Evolutionary conservation across 2,797 vertebrate genomes (phyloP).

Genomic region (Sebastes taczanowskii): DNA sequence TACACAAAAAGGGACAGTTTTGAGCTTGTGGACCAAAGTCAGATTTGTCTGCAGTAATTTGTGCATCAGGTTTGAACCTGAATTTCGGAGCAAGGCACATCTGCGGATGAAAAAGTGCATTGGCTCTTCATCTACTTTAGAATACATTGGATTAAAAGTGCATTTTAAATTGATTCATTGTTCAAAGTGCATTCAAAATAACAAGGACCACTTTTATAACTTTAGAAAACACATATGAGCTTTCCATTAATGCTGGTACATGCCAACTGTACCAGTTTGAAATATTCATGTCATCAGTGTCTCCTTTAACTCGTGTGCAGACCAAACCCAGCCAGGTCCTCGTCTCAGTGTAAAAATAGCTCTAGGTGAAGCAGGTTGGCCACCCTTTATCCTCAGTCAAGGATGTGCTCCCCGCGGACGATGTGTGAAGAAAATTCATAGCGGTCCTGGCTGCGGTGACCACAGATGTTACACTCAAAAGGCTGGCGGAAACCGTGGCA

Average conservation of each 20-base stretch:
- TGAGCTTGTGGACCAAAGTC: conserved; percentile 43
- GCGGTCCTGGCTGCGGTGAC: conserved; percentile 96
- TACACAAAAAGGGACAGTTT: conserved; percentile 47
- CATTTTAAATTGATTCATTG: conserved; percentile 43
- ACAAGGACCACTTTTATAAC: neutral
- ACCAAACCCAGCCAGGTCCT: conserved; percentile 81
- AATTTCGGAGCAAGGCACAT: conserved; percentile 82
- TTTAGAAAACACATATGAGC: conserved; percentile 16
- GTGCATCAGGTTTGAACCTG: conserved; percentile 59
- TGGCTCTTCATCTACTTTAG: conserved; percentile 54
- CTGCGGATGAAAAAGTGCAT: conserved; percentile 75
- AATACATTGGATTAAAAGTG: conserved; percentile 71
- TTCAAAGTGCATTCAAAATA: conserved; percentile 61
- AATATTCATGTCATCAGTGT: conserved; percentile 29
- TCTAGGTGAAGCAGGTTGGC: conserved; percentile 33
- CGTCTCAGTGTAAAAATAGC: conserved; percentile 62
- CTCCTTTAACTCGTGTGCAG: conserved; percentile 69
- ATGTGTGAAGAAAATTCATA: conserved; percentile 99
- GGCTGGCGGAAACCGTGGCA: conserved; percentile 98
- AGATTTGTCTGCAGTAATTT: conserved; percentile 53
- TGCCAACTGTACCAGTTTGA: conserved; percentile 44
- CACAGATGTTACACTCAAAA: conserved; percentile 98
- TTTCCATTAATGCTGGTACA: conserved; percentile 25
- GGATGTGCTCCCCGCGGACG: conserved; percentile 93
- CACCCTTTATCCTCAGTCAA: conserved; percentile 75